Evolutionary conservation across 1,140 invertebrate genomes (phyloP).

Genomic region (Tetragonula clypearis): DNA sequence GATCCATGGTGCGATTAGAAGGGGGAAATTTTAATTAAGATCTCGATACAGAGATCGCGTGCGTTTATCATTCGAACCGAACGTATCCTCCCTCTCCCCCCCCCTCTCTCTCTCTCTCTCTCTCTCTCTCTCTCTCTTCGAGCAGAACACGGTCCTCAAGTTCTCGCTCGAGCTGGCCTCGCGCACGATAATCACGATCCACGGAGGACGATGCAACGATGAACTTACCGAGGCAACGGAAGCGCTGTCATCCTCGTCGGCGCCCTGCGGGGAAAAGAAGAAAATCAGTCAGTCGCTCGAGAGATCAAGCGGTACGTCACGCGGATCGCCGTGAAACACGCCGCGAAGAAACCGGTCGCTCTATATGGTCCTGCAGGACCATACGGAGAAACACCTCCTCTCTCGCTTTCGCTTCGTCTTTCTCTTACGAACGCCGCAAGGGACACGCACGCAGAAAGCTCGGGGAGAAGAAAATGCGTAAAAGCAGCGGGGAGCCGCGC

Average conservation of each 20-base stretch:
- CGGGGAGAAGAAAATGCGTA: slow-evolving; percentile 72
- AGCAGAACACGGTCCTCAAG: neutral
- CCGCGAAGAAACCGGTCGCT: slow-evolving; percentile 56
- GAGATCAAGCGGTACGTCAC: slow-evolving; percentile 65
- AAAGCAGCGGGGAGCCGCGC: slow-evolving; percentile 74
- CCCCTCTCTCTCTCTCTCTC: neutral
- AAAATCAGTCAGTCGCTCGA: slow-evolving; percentile 43
- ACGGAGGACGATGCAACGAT: slow-evolving; percentile 7
- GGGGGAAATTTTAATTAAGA: slow-evolving; percentile 65
- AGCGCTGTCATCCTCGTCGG: slow-evolving; percentile 87
- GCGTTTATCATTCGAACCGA: slow-evolving; percentile 52
- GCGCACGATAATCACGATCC: slow-evolving; percentile 53
- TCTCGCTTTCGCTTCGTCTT: neutral
- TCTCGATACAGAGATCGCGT: slow-evolving; percentile 50
- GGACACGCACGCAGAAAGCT: slow-evolving; percentile 14
- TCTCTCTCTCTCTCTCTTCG: slow-evolving; percentile 6
- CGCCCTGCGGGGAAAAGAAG: slow-evolving; percentile 84
- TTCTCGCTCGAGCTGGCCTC: neutral
- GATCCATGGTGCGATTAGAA: slow-evolving; percentile 14
- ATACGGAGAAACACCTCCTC: neutral
- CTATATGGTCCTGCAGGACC: slow-evolving; percentile 50
- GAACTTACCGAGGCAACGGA: slow-evolving; percentile 86
- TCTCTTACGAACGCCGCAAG: slow-evolving; percentile 12
- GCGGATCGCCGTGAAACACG: slow-evolving; percentile 24
- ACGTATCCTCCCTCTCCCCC: slow-evolving; percentile 42